Evolutionary conservation across 2,113 vertebrate species (phyloP), one percentile per base, ranked within the genome.

Genomic region (Cranoglanis bouderius): DNA sequence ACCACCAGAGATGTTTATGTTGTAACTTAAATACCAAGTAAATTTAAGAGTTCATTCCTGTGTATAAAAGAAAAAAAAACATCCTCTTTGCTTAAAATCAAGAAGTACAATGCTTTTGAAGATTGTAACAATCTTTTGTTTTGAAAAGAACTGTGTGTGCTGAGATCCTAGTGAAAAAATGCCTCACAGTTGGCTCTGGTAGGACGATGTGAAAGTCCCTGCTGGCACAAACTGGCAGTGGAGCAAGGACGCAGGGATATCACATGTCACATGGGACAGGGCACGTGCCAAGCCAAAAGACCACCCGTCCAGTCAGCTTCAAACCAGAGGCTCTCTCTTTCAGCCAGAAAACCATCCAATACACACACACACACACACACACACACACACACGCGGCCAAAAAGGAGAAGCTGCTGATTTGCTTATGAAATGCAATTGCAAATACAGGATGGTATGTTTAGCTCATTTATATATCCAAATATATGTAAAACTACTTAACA

Each of bases 261-360:
- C 89, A 90, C 89, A 90, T 89, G 75, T 90, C 85, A 75, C 87
- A 74, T 53, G 87, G 81, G 87, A 91, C 70, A 61, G 74, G 87
- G 90, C 90, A 89, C 84, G 90, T 89, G 90, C 90, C 90, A 91
- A 91, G 82, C 67, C 82, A 67, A 89, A 89, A 91, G 88, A 91
- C 87, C 88, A 86, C 82, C 87, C 85, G 65, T 89, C 82, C 87
- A 87, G 84, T 78, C 85, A 84, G 80, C 65, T 89, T 88, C 74
- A 70, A 81, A 87, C 87, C 74, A 88, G 38, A 81, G 74, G 61
- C 40, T 88, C 83, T 89, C 90, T 80, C 72, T 82, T 89, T 91
- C 85, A 85, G 82, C 83, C 88, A 83, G 55, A 87, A 91, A 89
- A 74, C 72, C 72, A 91, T 59, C 65, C 74, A 57, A 43, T 57